Base-by-base conservation (phyloP, 2,888 invertebrate species). In the Nomada goodeniana region DNA sequence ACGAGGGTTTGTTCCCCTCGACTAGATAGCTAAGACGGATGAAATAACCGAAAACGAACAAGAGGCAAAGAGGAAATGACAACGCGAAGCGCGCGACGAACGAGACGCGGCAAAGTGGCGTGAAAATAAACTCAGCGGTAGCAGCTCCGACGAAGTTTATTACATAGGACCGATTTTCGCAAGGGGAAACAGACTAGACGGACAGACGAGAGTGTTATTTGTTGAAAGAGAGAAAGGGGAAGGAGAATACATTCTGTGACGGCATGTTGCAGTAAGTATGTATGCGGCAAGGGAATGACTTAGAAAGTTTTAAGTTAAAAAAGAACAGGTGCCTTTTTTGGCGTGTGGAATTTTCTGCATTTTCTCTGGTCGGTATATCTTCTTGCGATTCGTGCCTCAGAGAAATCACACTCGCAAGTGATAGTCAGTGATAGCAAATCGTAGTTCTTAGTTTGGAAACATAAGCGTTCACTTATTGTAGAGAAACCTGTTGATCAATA, bases 141-240 rank as follows among this genome's bases (percentile, higher is more conserved):
- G 69, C 69, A 75, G 72, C 69, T 69, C 78, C 83, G 26, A 23
- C 76, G 61, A 82, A 78, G 82, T 84, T 84, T 82, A 82, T 84
- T 84, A 82, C 78, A 69, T 82, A 78, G 78, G 82, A 79, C 61
- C 76, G 82, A 84, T 83, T 83, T 83, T 82, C 83, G 42, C 13
- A 9, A n/a, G 44, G 47, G 53, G 47, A 36, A 63, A 63, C 57
- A 55, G 57, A 42, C 71, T 50, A 80, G 70, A 50, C 77, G 53
- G 67, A 55, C 44, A 52, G 42, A 29, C 70, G 63, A 55, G 65
- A 60, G n/a, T 68, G 79, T 69, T 68, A 61, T 53, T 20, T 57
- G 53, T 7, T 18, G 53, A 11, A 15, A 50, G 52, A 63, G 64
- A 36, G 50, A 69, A 68, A 71, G 18, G 20, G 29, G 61, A 42